Conservation (phyloP, 2,888 invertebrate species). For the Drosophila diplacantha region DNA sequence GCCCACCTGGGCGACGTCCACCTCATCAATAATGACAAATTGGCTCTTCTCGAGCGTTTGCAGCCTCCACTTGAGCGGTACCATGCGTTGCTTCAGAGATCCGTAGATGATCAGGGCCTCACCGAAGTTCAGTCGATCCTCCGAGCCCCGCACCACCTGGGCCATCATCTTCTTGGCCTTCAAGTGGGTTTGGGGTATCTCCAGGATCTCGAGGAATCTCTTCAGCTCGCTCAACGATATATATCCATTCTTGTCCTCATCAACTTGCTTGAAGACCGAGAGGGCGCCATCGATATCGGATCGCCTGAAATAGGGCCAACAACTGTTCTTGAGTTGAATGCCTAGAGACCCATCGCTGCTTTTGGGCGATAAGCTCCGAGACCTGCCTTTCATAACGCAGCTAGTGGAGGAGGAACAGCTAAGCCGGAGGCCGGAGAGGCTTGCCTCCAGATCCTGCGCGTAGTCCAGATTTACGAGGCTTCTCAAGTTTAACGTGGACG, state of each 20-base stretch:
- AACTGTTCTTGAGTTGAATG: neutral
- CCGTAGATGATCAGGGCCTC: slow-evolving; percentile 45
- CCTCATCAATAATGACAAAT: neutral
- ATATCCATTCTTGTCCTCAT: slow-evolving; percentile 36
- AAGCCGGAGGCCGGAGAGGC: neutral
- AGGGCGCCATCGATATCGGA: slow-evolving; percentile 41
- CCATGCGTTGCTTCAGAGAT: slow-evolving; percentile 14
- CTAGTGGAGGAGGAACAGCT: neutral
- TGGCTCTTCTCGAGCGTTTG: neutral
- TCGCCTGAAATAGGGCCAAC: slow-evolving; percentile 26
- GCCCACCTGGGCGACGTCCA: slow-evolving; percentile 38
- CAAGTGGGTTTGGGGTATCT: slow-evolving; percentile 56
- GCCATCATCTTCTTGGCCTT: slow-evolving; percentile 42
- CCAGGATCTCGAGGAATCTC: slow-evolving; percentile 47
- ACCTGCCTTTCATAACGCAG: slow-evolving; percentile 15
- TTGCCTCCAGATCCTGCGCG: neutral
- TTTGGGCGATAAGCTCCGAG: neutral
- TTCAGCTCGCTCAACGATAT: slow-evolving; percentile 45
- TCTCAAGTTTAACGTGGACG: slow-evolving; percentile 22
- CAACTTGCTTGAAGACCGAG: slow-evolving; percentile 33
- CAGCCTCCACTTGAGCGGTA: neutral
- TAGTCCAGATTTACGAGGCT: slow-evolving; percentile 4
- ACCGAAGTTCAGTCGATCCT: slow-evolving; percentile 34
- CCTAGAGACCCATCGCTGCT: slow-evolving; percentile 1
- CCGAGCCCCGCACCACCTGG: slow-evolving; percentile 12